These are phyloP conservation scores for Acanthopagrus latus DNA, from an alignment of 2,797 vertebrate genomes.

Conservation along the genomic window DNA sequence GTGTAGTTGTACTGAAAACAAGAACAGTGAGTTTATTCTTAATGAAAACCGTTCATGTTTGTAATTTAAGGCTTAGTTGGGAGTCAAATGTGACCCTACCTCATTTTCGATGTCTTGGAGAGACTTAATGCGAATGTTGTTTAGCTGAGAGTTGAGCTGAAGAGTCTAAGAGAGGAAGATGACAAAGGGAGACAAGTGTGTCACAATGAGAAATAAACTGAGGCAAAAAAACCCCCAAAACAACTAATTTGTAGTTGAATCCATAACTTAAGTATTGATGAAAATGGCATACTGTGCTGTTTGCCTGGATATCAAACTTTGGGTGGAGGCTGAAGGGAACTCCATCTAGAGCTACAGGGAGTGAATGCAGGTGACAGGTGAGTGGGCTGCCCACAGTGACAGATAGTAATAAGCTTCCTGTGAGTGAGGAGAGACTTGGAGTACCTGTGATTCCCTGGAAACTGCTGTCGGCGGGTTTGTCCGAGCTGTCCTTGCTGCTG, in stretches of 20 bases:
- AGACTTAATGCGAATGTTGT: constrained; percentile 89
- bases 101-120: constrained; percentile 92
- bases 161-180: constrained; percentile 58
- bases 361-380: neutral
- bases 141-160: constrained; percentile 68
- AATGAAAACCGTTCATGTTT: neutral
- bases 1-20: constrained; percentile 84
- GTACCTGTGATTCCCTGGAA: constrained; percentile 90
- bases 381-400: neutral
- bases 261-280: neutral
- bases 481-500: constrained; percentile 60
- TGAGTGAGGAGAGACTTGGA: neutral
- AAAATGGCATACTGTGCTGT: constrained; percentile 63
- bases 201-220: neutral
- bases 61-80: neutral
- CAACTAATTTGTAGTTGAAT: neutral
- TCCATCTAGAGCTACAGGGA: constrained; percentile 83
- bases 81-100: constrained; percentile 73
- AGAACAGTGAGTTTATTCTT: neutral
- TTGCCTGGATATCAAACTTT: constrained; percentile 76
- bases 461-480: constrained; percentile 81
- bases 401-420: neutral
- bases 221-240: neutral
- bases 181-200: neutral
- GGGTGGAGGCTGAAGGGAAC: constrained; percentile 87